phyloP scores from a whole-genome alignment of 92 coral and sea anemone genomes.

The Parazoanthus darwini region DNA sequence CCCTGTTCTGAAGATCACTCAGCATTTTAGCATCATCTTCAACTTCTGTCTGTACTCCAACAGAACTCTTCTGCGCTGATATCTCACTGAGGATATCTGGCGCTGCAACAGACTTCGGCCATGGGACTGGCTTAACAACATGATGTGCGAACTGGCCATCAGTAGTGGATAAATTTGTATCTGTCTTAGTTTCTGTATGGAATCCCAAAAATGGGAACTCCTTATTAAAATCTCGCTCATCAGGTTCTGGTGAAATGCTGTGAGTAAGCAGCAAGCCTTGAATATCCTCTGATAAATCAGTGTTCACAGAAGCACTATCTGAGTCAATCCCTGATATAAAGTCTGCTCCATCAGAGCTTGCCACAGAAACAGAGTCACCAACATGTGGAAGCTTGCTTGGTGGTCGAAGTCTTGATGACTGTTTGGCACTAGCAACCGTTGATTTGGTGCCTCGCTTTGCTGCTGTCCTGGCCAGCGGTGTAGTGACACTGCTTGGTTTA shows the following conservation, averaged over 20 bases:
- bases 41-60: slow-evolving; percentile 83
- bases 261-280: slow-evolving; percentile 44
- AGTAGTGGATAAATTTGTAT: neutral
- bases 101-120: slow-evolving; percentile 36
- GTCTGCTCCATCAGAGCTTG: slow-evolving; percentile 52
- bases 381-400: slow-evolving; percentile 43
- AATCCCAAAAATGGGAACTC: slow-evolving; percentile 41
- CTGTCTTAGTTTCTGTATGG: neutral
- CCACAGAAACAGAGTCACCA: slow-evolving; percentile 45
- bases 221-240: slow-evolving; percentile 38
- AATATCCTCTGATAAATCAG: slow-evolving; percentile 56
- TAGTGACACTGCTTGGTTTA: slow-evolving; percentile 18
- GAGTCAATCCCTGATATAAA: slow-evolving; percentile 50
- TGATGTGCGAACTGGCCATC: slow-evolving; percentile 12
- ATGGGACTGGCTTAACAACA: slow-evolving; percentile 19
- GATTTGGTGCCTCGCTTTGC: slow-evolving; percentile 35
- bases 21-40: slow-evolving; percentile 55
- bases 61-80: slow-evolving; percentile 69
- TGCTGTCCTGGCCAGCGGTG: slow-evolving; percentile 7
- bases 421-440: slow-evolving; percentile 22
- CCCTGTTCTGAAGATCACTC: too few species aligned
- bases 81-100: slow-evolving; percentile 93
- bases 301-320: slow-evolving; percentile 57
- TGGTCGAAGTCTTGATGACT: slow-evolving; percentile 43
- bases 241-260: slow-evolving; percentile 47